These are phyloP conservation scores for Pollicipes pollicipes DNA, from an alignment of 1,140 invertebrate genomes.

Conservation along the genomic window DNA sequence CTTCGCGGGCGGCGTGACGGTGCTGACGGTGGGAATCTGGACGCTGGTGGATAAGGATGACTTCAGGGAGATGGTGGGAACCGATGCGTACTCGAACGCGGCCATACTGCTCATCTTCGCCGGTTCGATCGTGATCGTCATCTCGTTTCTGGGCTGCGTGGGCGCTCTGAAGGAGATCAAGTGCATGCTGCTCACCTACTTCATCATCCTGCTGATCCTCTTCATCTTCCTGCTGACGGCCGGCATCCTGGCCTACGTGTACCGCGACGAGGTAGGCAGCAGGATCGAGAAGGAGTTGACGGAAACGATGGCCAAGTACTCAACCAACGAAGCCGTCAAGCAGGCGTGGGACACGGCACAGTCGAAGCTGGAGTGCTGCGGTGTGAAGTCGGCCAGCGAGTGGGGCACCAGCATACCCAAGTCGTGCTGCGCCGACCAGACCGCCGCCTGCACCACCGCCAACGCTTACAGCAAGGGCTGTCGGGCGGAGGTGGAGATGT, in stretches of 20 bases:
- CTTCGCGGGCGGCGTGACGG: constrained; percentile 46
- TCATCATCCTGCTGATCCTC: constrained; percentile 62
- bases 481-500: constrained; percentile 43
- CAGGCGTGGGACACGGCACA: neutral
- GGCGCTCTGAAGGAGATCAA: constrained; percentile 23
- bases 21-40: constrained; percentile 58
- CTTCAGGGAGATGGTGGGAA: constrained; percentile 58
- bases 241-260: constrained; percentile 72
- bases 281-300: constrained; percentile 48
- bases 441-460: constrained; percentile 25
- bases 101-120: constrained; percentile 43
- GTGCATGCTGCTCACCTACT: constrained; percentile 48
- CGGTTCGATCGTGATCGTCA: constrained; percentile 19
- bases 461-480: constrained; percentile 55
- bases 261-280: constrained; percentile 51
- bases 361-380: neutral
- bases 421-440: neutral
- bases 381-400: neutral
- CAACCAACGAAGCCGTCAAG: constrained; percentile 23
- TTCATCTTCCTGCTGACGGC: constrained; percentile 74
- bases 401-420: neutral
- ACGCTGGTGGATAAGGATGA: constrained; percentile 62
- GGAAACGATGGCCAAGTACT: constrained; percentile 50
- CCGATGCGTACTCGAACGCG: constrained; percentile 60
- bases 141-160: constrained; percentile 23